Evolutionary conservation across 2,797 vertebrate species (phyloP).

Genomic region (Loris lydekkerianus): DNA sequence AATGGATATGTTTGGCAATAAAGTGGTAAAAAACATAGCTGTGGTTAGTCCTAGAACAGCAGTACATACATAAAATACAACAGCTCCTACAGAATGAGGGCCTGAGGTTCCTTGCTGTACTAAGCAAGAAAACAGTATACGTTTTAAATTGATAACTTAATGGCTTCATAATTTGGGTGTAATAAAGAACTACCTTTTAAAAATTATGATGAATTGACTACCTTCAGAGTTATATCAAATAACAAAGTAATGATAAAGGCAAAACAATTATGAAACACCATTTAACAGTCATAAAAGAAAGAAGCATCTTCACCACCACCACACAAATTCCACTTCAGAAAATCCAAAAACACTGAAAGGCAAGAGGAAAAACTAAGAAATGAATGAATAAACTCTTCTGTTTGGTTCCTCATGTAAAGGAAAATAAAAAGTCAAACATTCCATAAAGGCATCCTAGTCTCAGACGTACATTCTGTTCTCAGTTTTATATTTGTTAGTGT

Average conservation of each 20-base stretch:
- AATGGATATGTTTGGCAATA: not conserved
- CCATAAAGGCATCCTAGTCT: no score
- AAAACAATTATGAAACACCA: not conserved
- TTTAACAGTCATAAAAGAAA: not conserved
- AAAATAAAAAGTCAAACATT: not conserved
- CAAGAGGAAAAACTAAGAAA: not conserved
- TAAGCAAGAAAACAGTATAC: not conserved
- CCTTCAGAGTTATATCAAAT: not conserved
- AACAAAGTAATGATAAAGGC: not conserved
- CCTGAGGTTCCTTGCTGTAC: not conserved
- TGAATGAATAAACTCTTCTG: not conserved
- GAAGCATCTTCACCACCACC: not conserved
- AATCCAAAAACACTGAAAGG: not conserved
- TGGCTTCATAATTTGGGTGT: not conserved
- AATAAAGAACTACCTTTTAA: conserved; percentile 15
- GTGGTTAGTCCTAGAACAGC: not conserved
- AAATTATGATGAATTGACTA: not conserved
- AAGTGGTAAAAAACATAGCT: not conserved
- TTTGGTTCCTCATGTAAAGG: not conserved
- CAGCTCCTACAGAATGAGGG: not conserved
- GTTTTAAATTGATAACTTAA: not conserved
- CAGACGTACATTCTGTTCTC: not conserved
- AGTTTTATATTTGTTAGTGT: not conserved
- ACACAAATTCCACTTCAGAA: not conserved
- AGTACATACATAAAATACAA: not conserved